Conservation (phyloP, 2,888 invertebrate species). For the Meiosimyza platycephala region DNA sequence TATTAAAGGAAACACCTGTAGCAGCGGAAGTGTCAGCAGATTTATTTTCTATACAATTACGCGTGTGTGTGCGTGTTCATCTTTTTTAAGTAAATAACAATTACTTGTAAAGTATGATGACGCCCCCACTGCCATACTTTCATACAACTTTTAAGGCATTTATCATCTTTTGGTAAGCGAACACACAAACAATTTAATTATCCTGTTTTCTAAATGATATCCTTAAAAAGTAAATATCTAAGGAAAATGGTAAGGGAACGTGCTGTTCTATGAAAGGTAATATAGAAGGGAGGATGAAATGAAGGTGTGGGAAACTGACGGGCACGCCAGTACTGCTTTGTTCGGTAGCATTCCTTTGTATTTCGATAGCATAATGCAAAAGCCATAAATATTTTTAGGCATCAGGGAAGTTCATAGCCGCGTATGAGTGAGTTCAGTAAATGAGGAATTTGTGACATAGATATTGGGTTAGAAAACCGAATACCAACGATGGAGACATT, state of each 20-base stretch:
- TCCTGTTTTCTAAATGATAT: conserved; percentile 33
- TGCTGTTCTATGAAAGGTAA: no score
- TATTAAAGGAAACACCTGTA: no score
- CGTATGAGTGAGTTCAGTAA: no score
- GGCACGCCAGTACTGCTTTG: background rate
- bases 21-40: no score
- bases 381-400: conserved; percentile 13
- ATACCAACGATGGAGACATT: no score
- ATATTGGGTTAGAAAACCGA: no score
- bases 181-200: conserved; percentile 29
- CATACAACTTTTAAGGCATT: conserved; percentile 6
- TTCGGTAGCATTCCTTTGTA: background rate
- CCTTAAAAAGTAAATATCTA: conserved; percentile 9
- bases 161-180: conserved; percentile 24
- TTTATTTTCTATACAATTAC: background rate
- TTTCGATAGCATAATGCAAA: background rate
- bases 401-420: background rate
- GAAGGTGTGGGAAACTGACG: no score
- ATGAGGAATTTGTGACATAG: no score
- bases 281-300: no score
- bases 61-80: background rate
- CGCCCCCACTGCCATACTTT: background rate
- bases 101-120: conserved; percentile 11
- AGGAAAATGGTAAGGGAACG: no score
- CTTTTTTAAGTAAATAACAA: conserved; percentile 26